Evolutionary conservation across 2,888 invertebrate genomes (phyloP), one percentile per base, ranked within the genome.

Genomic region (Gnatocerus cornutus): DNA sequence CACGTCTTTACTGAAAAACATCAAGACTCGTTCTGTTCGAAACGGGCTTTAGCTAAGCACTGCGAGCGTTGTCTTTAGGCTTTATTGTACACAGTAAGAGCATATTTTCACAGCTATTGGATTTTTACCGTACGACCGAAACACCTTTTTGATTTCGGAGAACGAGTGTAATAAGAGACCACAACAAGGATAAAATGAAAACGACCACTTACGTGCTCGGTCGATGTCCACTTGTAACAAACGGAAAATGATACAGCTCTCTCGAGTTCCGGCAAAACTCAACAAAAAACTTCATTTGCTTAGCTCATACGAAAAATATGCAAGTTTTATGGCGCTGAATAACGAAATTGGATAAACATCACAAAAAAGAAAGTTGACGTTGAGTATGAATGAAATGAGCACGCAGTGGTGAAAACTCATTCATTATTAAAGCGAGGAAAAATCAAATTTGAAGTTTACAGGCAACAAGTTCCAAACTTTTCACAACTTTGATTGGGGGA

Each of bases 1-100:
- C 59, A 59, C 59, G 59, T 59, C 59, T 59, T 46, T 33, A 13
- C 30, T 27, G 43, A 59, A 58, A 59, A 59, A 59, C 59, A 14
- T 46, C 55, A 10, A 37, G 37, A 14, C 29, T 29, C 30, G 14
- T 30, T 37, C 37, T 9, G 1, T 12, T 29, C 37, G 56, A 43
- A 43, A 56, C 27, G 27, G 41, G 29, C 27, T 43, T 56, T 39
- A 21, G 43, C 45, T 30, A 46, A 59, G 59, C 45, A 59, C 59
- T 59, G 14, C n/a, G 45, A 43, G 10, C 56, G 43, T 56, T 56
- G 56, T 56, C 56, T 56, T 56, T 56, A 43, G 59, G 59, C 59
- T 45, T 59, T 59, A 48, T 33, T 59, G 16, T 33, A 7, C 8
- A 46, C 12, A 14, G 39, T 39, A 37, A 33, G 13, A n/a, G 33